Conservation (phyloP, 2,797 vertebrate species). For the Protonibea diacanthus region DNA sequence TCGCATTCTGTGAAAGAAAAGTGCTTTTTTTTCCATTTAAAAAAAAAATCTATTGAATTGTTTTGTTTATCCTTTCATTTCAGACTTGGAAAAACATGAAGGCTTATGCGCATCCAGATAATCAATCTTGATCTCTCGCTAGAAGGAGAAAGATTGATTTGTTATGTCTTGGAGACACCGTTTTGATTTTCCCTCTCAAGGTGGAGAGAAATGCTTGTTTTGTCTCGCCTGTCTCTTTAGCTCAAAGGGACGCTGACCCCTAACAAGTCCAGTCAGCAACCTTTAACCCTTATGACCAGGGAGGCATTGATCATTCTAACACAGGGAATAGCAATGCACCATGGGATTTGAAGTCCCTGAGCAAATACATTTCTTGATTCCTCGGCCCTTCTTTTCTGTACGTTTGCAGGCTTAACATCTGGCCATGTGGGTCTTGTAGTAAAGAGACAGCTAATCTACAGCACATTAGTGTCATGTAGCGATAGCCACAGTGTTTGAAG, state of each 20-base stretch:
- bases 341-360: conserved; percentile 64
- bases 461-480: conserved; percentile 54
- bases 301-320: conserved; percentile 61
- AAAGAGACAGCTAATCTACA: conserved; percentile 40
- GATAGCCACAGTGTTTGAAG: conserved; percentile 53
- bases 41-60: conserved; percentile 45
- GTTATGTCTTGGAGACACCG: conserved; percentile 57
- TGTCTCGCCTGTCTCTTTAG: conserved; percentile 68
- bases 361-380: conserved; percentile 14
- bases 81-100: conserved; percentile 55
- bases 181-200: conserved; percentile 49
- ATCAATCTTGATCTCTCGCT: conserved; percentile 63
- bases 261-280: conserved; percentile 68
- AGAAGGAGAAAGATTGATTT: conserved; percentile 68
- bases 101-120: conserved; percentile 59
- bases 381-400: conserved; percentile 1
- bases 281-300: conserved; percentile 58
- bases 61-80: conserved; percentile 61
- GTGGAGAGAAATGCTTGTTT: conserved; percentile 61
- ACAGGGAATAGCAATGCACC: conserved; percentile 57
- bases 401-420: conserved; percentile 28
- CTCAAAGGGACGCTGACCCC: conserved; percentile 63
- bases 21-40: conserved; percentile 1
- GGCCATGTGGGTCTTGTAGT: conserved; percentile 37
- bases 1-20: conserved; percentile 1